phyloP scores from a whole-genome alignment of 53 echinoderm and acorn worm genomes.

The Zoroaster sp. region DNA sequence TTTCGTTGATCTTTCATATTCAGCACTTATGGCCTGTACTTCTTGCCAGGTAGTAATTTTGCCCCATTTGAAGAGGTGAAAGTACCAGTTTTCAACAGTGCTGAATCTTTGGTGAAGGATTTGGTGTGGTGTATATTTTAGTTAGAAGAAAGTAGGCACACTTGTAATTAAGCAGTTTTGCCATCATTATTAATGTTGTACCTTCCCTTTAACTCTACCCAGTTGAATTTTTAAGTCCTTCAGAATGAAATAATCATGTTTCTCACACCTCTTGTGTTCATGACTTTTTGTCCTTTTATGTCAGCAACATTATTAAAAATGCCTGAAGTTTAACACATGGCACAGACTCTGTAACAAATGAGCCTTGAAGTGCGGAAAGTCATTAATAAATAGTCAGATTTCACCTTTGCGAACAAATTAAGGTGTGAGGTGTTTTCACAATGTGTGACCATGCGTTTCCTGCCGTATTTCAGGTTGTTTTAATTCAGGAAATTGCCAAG shows the following conservation, averaged over 20 bases:
- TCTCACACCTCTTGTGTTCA: constrained; percentile 10
- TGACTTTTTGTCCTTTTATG: constrained; percentile 4
- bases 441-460: neutral
- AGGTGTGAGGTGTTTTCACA: neutral
- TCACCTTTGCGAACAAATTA: neutral
- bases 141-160: too few relatives aligned
- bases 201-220: too few relatives aligned
- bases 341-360: neutral
- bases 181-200: too few relatives aligned
- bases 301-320: neutral
- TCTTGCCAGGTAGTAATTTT: too few relatives aligned
- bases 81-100: too few relatives aligned
- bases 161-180: too few relatives aligned
- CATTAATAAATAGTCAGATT: neutral
- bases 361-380: neutral
- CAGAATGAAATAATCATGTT: constrained; percentile 8
- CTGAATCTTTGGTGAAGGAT: too few relatives aligned
- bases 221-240: neutral
- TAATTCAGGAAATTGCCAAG: neutral
- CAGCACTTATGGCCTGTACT: too few relatives aligned
- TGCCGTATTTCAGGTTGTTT: neutral
- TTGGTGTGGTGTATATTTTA: too few relatives aligned
- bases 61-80: too few relatives aligned
- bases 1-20: too few relatives aligned
- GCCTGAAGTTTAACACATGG: constrained; percentile 16